Base-by-base conservation (phyloP, 2,113 vertebrate species). In the Strigops habroptila region DNA sequence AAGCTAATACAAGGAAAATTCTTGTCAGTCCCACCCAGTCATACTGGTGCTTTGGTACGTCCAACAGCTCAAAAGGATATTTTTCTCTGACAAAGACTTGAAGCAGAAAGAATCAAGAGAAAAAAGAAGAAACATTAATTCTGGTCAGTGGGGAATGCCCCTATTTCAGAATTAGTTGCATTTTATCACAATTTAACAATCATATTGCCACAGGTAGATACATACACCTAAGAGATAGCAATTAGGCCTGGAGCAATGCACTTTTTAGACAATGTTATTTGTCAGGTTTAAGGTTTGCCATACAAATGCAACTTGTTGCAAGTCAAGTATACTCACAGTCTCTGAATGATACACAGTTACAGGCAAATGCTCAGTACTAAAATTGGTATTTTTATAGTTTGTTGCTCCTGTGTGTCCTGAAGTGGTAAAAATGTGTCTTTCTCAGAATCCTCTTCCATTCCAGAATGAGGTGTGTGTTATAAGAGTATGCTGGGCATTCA, bases 381-480 rank as follows among this genome's bases (percentile, higher is more conserved):
- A n/a, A 18, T 22, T 5, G 6, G 3, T 4, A 4, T 16, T 65
- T 65, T 59, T 35, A 33, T 23, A 49, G 22, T 64, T 79, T 52
- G 23, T 24, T 86, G 28, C 33, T 84, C 11, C 23, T 78, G 75
- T 82, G 62, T 31, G 14, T 63, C 55, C 69, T 39, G 37, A 82
- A 84, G 35, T 44, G 55, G 43, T 64, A 78, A 62, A 78, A 87
- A 43, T 14, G 6, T 62, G 21, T 69, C 39, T 92, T 93, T 43
- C 28, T 82, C 57, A 68, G 65, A n/a, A 91, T 44, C 18, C 30
- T 74, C 10, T 68, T 39, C 31, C 37, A 8, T 30, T 23, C 8
- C 10, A 30, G 19, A 7, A 21, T 0, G 1, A 21, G 17, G 7
- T 12, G 63, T 24, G 57, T n/a, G n/a, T 46, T 37, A 31, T 6